Conservation (phyloP, 2,888 invertebrate genomes). For the Dryococelus australis region DNA sequence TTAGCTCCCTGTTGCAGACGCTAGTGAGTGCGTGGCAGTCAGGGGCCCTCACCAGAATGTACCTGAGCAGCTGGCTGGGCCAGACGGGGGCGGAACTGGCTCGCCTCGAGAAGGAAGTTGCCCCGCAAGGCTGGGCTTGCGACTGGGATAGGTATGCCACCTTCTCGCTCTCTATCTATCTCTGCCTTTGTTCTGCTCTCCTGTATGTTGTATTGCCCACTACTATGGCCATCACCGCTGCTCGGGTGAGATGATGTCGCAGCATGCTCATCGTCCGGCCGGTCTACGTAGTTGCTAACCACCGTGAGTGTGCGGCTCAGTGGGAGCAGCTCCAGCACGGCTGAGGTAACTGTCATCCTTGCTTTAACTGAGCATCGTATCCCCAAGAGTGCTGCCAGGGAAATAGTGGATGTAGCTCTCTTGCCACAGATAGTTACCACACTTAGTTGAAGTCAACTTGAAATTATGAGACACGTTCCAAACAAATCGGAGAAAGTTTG, state of each 20-base stretch:
- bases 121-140: constrained; percentile 73
- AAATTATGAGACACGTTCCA: too few species aligned
- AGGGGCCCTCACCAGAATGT: constrained; percentile 65
- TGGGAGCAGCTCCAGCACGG: background rate
- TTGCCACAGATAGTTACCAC: too few species aligned
- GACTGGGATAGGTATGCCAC: constrained; percentile 77
- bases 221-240: too few species aligned
- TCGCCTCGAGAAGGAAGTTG: constrained; percentile 70
- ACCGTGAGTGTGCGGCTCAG: background rate
- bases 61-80: constrained; percentile 68
- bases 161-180: constrained; percentile 27
- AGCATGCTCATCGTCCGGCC: too few species aligned
- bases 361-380: too few species aligned
- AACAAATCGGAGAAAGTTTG: too few species aligned
- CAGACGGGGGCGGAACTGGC: constrained; percentile 67
- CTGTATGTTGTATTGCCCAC: constrained; percentile 13
- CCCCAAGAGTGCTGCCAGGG: too few species aligned
- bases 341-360: background rate
- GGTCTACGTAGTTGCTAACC: too few species aligned
- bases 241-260: too few species aligned
- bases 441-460: too few species aligned
- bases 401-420: too few species aligned
- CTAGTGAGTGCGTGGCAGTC: constrained; percentile 68
- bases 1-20: constrained; percentile 61
- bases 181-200: constrained; percentile 23